phyloP scores from a whole-genome alignment of 2,113 vertebrate genomes.

The Sminthopsis crassicaudata region DNA sequence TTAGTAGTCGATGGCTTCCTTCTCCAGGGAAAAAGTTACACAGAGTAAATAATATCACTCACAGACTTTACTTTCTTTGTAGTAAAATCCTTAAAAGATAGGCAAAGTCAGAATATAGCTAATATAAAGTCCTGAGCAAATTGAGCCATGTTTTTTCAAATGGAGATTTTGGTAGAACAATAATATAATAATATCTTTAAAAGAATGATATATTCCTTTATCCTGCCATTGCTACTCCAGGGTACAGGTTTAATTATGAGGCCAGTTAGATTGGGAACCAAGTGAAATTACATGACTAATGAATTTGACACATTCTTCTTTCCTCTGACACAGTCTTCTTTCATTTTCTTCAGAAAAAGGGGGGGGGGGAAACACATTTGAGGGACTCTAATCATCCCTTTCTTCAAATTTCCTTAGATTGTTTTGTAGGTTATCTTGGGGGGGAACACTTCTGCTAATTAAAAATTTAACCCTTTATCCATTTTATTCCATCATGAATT shows the following conservation, averaged over 20 bases:
- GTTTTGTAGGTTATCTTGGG: slow-evolving; percentile 13
- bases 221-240: not conserved
- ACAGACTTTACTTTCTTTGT: slow-evolving; percentile 8
- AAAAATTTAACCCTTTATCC: slow-evolving; percentile 33
- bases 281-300: slow-evolving; percentile 60
- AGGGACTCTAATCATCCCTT: slow-evolving; percentile 29
- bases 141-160: not conserved
- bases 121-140: not conserved
- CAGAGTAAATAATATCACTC: slow-evolving; percentile 38
- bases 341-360: slow-evolving; percentile 43
- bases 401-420: not conserved
- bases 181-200: slow-evolving; percentile 3
- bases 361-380: not conserved
- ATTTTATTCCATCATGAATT: not conserved
- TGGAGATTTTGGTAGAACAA: slow-evolving; percentile 23
- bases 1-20: not conserved
- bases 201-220: not conserved
- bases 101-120: not conserved
- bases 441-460: slow-evolving; percentile 37
- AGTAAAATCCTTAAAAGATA: slow-evolving; percentile 48
- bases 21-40: slow-evolving; percentile 24
- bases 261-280: slow-evolving; percentile 45
- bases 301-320: slow-evolving; percentile 32
- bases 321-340: not conserved
- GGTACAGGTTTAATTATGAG: slow-evolving; percentile 48